A percentile compares a stretch with the other conserved stretches of the same genome.
Evolutionary conservation across 1,140 invertebrate species (phyloP).

Genomic region (Temnothorax longispinosus): DNA sequence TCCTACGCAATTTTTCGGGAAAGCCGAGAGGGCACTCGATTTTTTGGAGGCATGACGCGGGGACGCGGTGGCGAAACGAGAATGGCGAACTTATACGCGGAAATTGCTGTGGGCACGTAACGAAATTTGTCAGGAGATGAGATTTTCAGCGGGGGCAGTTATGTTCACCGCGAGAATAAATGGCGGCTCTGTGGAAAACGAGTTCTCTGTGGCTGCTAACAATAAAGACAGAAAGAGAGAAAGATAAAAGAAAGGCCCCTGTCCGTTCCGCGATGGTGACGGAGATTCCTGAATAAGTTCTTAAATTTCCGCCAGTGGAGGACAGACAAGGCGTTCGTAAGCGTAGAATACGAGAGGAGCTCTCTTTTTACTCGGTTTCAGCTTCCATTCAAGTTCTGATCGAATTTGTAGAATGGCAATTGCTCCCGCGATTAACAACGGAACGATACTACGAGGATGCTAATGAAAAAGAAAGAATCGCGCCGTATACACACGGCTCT

Average conservation of each 20-base stretch:
- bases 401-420: conserved; percentile 41
- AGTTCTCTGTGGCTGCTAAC: conserved; percentile 62
- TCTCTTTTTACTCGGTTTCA: background rate
- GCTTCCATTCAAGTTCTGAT: conserved; percentile 17
- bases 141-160: conserved; percentile 68
- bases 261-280: conserved; percentile 58
- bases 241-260: conserved; percentile 25
- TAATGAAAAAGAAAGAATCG: background rate
- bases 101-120: conserved; percentile 72
- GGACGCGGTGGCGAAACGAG: background rate
- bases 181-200: conserved; percentile 65
- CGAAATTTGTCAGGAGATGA: conserved; percentile 73
- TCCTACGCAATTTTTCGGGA: conserved; percentile 38
- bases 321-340: conserved; percentile 33
- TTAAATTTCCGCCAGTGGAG: conserved; percentile 67
- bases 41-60: conserved; percentile 1
- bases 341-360: conserved; percentile 10
- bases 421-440: background rate
- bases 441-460: background rate
- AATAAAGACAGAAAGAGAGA: conserved; percentile 60
- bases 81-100: conserved; percentile 47
- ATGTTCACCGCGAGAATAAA: conserved; percentile 67
- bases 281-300: conserved; percentile 65
- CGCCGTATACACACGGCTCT: background rate
- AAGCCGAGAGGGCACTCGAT: conserved; percentile 38